Conservation (phyloP, 23 tunicate species). For the Phallusia fumigata region DNA sequence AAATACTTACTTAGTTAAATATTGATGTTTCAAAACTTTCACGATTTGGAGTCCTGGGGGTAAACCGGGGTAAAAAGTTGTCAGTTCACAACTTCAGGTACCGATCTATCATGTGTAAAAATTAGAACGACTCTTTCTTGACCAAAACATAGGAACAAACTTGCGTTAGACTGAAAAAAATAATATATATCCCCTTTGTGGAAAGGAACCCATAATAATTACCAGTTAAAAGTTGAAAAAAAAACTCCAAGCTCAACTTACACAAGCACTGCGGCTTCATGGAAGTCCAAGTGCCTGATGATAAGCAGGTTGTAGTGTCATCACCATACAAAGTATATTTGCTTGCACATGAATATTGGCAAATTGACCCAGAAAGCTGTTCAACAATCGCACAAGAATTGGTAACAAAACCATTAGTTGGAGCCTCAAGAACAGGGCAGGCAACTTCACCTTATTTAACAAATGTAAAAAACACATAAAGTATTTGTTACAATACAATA, state of each 20-base stretch:
- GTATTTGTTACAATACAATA: neutral
- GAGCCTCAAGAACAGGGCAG: conserved; percentile 36
- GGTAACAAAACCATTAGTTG: conserved; percentile 48
- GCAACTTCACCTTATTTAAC: conserved; percentile 42
- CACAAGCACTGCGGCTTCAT: conserved; percentile 48
- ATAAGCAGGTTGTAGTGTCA: conserved; percentile 27
- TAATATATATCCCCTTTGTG: too few species aligned
- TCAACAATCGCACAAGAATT: conserved; percentile 16
- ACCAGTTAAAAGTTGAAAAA: neutral
- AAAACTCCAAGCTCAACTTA: conserved; percentile 3
- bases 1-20: too few species aligned
- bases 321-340: conserved; percentile 43
- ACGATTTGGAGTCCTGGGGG: too few species aligned
- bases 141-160: too few species aligned
- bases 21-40: too few species aligned
- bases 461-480: neutral
- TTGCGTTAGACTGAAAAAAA: too few species aligned
- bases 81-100: too few species aligned
- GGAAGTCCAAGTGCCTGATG: conserved; percentile 60
- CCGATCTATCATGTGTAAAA: too few species aligned
- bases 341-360: conserved; percentile 30
- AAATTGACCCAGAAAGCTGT: conserved; percentile 43
- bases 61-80: too few species aligned
- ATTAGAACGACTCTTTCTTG: too few species aligned
- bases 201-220: too few species aligned